Conservation (phyloP, 2,113 vertebrate genomes). For the Phainopepla nitens region DNA sequence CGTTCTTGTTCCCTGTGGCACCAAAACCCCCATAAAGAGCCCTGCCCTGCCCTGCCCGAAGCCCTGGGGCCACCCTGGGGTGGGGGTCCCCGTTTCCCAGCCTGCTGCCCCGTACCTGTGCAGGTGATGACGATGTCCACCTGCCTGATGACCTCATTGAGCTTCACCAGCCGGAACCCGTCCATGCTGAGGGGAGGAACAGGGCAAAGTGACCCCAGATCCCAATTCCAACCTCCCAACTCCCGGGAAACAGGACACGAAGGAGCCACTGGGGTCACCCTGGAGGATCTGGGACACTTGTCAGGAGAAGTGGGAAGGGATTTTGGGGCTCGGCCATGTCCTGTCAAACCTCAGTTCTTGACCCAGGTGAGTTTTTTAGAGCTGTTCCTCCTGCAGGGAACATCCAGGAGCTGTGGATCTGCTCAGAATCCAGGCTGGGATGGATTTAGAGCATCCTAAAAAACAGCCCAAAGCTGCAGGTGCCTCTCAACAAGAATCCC, state of each 20-base stretch:
- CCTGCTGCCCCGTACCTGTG: slow-evolving; percentile 84
- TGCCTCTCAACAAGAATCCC: background rate
- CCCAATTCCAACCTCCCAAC: fast-evolving
- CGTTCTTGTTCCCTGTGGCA: slow-evolving; percentile 92
- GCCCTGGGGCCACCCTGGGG: too few relatives aligned
- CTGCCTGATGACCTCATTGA: slow-evolving; percentile 95
- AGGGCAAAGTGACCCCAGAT: too few relatives aligned
- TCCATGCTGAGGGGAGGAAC: slow-evolving; percentile 83
- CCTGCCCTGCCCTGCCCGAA: too few relatives aligned
- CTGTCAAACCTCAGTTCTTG: background rate
- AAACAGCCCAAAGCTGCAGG: background rate
- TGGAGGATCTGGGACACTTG: background rate
- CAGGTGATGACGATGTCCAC: slow-evolving; percentile 98
- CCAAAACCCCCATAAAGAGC: fast-evolving
- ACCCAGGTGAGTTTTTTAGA: fast-evolving
- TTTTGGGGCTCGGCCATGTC: background rate
- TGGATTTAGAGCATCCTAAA: background rate
- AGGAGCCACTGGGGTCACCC: background rate
- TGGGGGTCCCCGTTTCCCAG: too few relatives aligned
- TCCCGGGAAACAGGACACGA: too few relatives aligned
- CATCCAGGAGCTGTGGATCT: background rate
- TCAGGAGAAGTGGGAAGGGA: background rate
- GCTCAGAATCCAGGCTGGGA: background rate
- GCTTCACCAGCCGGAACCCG: slow-evolving; percentile 93
- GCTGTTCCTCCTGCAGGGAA: background rate